Conservation (phyloP, 2,888 invertebrate genomes). For the Trichogramma dendrolimi region DNA sequence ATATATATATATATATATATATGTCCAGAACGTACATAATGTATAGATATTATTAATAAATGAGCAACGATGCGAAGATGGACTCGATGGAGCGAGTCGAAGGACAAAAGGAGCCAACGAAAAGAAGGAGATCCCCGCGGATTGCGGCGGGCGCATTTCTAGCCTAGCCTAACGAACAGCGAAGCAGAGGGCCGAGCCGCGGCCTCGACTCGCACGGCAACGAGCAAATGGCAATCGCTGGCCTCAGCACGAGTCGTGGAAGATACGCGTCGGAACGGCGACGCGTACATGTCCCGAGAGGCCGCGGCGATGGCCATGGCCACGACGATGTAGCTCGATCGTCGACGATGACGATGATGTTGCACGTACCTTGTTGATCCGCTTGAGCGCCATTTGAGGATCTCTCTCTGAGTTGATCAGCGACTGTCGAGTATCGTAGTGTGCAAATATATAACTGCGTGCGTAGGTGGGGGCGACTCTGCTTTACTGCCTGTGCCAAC, state of each 20-base stretch:
- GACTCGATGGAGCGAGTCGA: background rate
- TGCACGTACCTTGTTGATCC: conserved; percentile 89
- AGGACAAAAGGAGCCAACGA: background rate
- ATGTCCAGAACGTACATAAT: no score
- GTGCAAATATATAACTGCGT: no score
- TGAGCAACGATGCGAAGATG: conserved; percentile 18
- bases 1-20: no score
- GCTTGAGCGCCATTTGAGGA: conserved; percentile 84
- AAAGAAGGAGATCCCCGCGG: background rate
- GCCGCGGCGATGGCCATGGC: background rate
- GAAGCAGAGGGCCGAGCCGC: background rate
- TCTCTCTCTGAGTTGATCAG: conserved; percentile 27
- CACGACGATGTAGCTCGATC: background rate
- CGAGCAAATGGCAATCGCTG: background rate
- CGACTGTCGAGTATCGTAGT: no score
- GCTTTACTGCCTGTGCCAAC: no score
- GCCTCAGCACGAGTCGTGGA: background rate
- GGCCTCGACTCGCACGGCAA: background rate
- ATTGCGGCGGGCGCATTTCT: background rate
- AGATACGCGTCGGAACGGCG: background rate
- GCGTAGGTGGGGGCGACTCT: no score
- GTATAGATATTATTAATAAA: no score
- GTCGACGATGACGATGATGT: background rate
- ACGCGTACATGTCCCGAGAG: background rate
- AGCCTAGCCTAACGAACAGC: background rate